Conservation (phyloP, 2,888 invertebrate species). For the Trichopria drosophilae region DNA sequence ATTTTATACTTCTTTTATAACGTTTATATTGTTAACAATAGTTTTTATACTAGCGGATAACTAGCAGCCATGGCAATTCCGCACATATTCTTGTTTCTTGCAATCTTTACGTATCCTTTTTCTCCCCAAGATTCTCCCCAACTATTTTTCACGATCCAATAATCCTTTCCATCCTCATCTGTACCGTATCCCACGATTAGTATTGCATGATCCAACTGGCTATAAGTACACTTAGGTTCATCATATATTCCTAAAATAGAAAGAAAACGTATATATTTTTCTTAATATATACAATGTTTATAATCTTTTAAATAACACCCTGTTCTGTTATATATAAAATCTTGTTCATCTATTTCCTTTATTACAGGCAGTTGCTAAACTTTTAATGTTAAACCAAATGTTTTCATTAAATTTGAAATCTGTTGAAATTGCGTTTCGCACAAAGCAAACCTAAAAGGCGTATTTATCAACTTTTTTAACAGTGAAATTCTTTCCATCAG, state of each 20-base stretch:
- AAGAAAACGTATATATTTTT: conserved; percentile 3
- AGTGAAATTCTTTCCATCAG: no score
- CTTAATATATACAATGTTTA: neutral
- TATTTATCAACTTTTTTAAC: no score
- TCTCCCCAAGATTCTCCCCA: conserved; percentile 82
- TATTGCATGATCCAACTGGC: conserved; percentile 81
- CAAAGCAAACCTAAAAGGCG: no score
- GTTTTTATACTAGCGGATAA: conserved; percentile 77
- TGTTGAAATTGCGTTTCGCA: no score
- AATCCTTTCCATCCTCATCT: conserved; percentile 66
- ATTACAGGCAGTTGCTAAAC: no score
- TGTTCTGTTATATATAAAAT: no score
- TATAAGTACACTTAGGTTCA: conserved; percentile 74
- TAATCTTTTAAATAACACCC: neutral
- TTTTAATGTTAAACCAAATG: no score
- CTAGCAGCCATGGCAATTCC: conserved; percentile 83
- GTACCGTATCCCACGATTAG: conserved; percentile 82
- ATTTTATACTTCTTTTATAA: no score
- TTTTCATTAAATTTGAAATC: no score
- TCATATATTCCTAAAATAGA: conserved; percentile 67
- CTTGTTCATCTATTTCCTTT: no score
- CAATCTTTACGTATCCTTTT: conserved; percentile 85
- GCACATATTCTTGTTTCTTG: conserved; percentile 84
- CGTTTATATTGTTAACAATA: no score
- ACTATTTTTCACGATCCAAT: conserved; percentile 88